Percentiles rank a stretch among this genome's conserved stretches.
Evolutionary conservation across 1,140 invertebrate species (phyloP).

Genomic region (Choristoneura fumiferana): DNA sequence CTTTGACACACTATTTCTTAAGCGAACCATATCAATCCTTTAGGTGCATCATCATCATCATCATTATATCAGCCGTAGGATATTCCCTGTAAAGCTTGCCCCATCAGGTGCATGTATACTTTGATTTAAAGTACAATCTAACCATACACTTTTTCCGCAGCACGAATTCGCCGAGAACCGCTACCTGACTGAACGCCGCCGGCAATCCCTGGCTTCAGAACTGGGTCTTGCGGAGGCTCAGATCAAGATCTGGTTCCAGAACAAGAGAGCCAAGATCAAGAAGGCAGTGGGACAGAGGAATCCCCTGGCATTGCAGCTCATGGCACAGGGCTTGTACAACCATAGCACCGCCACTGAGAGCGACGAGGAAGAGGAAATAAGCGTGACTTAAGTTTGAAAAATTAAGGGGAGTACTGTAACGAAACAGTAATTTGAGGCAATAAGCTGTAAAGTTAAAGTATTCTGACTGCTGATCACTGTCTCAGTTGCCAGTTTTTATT

Average conservation of each 20-base stretch:
- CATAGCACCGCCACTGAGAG: constrained; percentile 42
- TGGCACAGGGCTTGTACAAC: constrained; percentile 97
- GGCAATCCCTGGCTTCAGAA: constrained; percentile 94
- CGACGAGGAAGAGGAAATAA: constrained; percentile 60
- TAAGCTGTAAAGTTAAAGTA: too few relatives aligned
- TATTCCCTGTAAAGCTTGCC: too few relatives aligned
- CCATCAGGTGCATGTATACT: too few relatives aligned
- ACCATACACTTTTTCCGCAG: constrained; percentile 50
- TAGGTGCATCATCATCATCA: too few relatives aligned
- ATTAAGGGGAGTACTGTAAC: too few relatives aligned
- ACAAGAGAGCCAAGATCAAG: constrained; percentile 99
- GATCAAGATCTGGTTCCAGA: constrained; percentile 99
- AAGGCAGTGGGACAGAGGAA: constrained; percentile 94
- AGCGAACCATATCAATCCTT: too few relatives aligned
- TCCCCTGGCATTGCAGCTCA: constrained; percentile 94
- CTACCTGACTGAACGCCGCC: constrained; percentile 95
- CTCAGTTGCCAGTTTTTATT: too few relatives aligned
- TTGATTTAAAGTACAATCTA: too few relatives aligned
- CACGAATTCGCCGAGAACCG: constrained; percentile 97
- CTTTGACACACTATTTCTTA: too few relatives aligned
- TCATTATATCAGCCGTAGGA: too few relatives aligned
- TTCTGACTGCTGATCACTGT: too few relatives aligned
- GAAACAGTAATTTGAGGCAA: too few relatives aligned
- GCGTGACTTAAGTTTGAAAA: constrained; percentile 46
- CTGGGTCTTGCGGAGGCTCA: constrained; percentile 97